These are phyloP conservation scores for Chloroceryle aenea DNA, from an alignment of 2,113 vertebrate genomes.

Conservation along the genomic window DNA sequence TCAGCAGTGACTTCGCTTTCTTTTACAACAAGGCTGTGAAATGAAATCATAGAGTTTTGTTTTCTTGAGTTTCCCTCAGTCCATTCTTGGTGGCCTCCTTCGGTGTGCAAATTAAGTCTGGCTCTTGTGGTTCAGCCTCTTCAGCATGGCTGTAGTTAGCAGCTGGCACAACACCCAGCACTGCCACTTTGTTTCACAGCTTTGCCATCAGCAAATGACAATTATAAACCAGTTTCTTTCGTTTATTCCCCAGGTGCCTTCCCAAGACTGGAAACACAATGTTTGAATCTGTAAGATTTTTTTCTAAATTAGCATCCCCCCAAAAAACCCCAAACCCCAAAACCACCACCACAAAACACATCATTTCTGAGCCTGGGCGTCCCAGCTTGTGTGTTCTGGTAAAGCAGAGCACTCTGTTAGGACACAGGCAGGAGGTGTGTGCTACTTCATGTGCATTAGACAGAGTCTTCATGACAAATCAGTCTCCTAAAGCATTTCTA, in stretches of 20 bases:
- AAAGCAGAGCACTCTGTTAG: accelerated
- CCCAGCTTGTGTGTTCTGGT: neutral
- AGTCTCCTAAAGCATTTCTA: neutral
- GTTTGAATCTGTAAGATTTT: neutral
- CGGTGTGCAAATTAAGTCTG: neutral
- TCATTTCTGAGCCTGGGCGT: neutral
- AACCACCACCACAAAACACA: neutral
- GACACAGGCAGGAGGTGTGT: neutral
- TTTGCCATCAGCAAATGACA: neutral
- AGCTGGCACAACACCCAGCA: constrained; percentile 5
- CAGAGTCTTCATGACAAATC: neutral
- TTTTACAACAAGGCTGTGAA: neutral
- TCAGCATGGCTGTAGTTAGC: neutral
- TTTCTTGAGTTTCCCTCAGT: neutral
- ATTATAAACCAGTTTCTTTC: neutral
- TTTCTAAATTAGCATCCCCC: neutral
- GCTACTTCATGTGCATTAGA: neutral
- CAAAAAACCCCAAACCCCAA: neutral
- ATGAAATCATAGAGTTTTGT: neutral
- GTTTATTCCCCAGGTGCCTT: neutral
- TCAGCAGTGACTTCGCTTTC: neutral
- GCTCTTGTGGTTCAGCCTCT: constrained; percentile 27
- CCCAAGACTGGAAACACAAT: neutral
- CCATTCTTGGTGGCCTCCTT: constrained; percentile 3
- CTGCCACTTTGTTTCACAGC: neutral